Evolutionary conservation across 1,140 invertebrate genomes (phyloP), one percentile per base, ranked within the genome.

Genomic region (Drosophila eugracilis): DNA sequence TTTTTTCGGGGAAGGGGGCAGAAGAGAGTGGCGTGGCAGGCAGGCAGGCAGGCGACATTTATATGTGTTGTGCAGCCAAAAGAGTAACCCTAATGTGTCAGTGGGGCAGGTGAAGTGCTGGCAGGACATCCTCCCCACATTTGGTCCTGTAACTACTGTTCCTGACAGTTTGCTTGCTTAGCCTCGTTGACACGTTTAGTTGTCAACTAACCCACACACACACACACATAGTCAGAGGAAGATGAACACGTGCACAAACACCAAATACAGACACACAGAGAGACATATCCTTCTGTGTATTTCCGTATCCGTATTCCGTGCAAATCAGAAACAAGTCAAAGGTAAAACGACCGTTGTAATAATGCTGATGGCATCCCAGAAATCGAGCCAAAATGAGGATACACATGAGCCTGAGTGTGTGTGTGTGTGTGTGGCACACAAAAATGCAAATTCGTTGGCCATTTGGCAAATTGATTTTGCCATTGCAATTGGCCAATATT

Each of bases 141-240:
- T 28, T 10, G 44, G 50, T 55, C 49, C 57, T 55, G 59, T 37
- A 63, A 59, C 60, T 71, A 55, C 59, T 84, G 69, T 52, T 75
- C 57, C 72, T 79, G 75, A 45, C 59, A 84, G 70, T 78, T 79
- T 75, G 60, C 73, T 75, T 78, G 69, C 69, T 70, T 88, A 69
- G 80, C 62, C 77, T 86, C 84, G 81, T 88, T 85, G 81, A 85
- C 81, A 85, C 80, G 81, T 85, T 85, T 86, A 81, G 83, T 74
- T 80, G 76, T 55, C 58, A 65, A 54, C 62, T 86, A 72, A 77
- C 73, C 80, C 48, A 76, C 37, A 45, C 37, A 54, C 26, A 49
- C 45, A 45, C 45, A 42, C 22, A 32, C 34, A 54, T 21, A 47
- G 32, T 44, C 17, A 50, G 39, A 19, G 17, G 4, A 60, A 60